A percentile compares a stretch with the other conserved stretches of the same genome.
phyloP scores from a whole-genome alignment of 2,113 vertebrate species.

The Recurvirostra avosetta region DNA sequence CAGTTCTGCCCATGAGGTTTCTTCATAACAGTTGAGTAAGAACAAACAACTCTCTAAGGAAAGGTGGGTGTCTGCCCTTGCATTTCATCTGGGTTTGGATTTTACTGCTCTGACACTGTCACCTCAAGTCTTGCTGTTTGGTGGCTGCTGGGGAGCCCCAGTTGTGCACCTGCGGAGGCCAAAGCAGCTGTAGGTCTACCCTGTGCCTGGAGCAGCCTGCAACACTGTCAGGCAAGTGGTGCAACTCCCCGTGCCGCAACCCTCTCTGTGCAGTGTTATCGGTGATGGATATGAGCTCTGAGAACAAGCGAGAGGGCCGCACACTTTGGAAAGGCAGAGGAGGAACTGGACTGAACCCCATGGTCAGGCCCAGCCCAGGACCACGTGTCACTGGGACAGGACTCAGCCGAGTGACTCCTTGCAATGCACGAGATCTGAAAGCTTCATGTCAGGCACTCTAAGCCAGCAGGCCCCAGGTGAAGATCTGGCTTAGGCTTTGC shows the following conservation, averaged over 20 bases:
- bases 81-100: background rate
- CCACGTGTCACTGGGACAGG: background rate
- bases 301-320: background rate
- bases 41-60: background rate
- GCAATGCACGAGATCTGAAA: fast-evolving
- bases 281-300: background rate
- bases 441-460: background rate
- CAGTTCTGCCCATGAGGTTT: background rate
- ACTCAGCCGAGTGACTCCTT: fast-evolving
- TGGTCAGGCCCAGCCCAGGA: background rate
- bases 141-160: background rate
- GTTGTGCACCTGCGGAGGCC: background rate
- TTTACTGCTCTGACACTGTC: background rate
- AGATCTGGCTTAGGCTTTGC: background rate
- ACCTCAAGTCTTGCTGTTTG: background rate
- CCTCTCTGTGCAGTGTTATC: background rate
- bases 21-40: background rate
- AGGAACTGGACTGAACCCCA: fast-evolving
- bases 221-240: background rate
- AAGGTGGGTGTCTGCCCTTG: background rate
- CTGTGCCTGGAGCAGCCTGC: background rate
- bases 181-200: background rate
- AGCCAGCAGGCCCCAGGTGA: background rate
- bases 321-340: background rate
- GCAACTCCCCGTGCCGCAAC: fast-evolving